A percentile compares a stretch with the other conserved stretches of the same genome.
These are phyloP conservation scores for Tipula vernalis DNA, from an alignment of 2,888 invertebrate species.

Conservation along the genomic window DNA sequence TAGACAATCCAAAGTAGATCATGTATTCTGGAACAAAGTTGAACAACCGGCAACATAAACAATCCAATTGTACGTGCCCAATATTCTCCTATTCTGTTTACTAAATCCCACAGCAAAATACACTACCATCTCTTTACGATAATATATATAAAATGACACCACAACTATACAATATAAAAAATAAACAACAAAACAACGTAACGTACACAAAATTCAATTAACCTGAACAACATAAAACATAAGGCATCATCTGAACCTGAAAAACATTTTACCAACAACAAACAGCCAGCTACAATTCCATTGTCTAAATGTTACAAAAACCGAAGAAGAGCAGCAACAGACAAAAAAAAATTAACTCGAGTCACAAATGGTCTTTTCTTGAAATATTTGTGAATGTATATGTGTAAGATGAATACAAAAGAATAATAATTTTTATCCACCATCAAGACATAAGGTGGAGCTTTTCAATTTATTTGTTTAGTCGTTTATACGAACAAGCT, in stretches of 20 bases:
- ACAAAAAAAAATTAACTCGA: not conserved
- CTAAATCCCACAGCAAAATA: not conserved
- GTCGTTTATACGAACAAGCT: not conserved
- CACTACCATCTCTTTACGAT: not conserved
- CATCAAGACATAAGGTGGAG: not conserved
- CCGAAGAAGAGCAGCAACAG: not conserved
- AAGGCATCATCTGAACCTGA: not conserved
- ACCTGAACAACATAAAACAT: conserved; percentile 4
- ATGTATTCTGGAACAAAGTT: not conserved
- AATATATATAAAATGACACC: not conserved
- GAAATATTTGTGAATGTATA: not conserved
- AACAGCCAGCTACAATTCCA: not conserved
- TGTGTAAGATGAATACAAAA: not conserved
- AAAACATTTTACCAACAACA: not conserved
- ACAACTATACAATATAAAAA: not conserved
- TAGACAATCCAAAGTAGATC: no score
- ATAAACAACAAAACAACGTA: not conserved
- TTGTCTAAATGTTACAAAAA: not conserved
- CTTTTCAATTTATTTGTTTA: not conserved
- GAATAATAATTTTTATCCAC: not conserved
- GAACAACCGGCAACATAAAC: not conserved
- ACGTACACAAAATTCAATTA: not conserved
- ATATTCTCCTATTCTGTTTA: not conserved
- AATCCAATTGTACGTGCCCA: not conserved
- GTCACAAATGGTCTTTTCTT: not conserved